Conservation (phyloP, 2,888 invertebrate species). For the Zeuzera pyrina region DNA sequence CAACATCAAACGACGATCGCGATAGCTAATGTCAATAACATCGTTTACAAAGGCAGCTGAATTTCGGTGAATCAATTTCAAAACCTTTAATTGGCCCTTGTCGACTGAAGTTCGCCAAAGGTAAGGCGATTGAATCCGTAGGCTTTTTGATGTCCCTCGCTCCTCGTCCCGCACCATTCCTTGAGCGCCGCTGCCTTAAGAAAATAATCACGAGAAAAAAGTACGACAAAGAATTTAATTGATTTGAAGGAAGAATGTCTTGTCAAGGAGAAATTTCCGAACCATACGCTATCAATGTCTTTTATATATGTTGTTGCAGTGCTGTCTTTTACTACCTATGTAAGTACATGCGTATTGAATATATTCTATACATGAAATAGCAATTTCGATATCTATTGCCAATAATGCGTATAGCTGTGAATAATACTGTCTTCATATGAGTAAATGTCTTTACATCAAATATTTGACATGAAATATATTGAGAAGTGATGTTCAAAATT, state of each 20-base stretch:
- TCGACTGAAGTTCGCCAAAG: constrained; percentile 24
- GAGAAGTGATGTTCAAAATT: too few relatives aligned
- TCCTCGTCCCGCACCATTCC: constrained; percentile 21
- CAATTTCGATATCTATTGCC: too few relatives aligned
- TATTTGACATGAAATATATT: too few relatives aligned
- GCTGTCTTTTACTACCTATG: too few relatives aligned
- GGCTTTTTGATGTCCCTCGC: constrained; percentile 47
- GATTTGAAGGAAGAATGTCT: constrained; percentile 46
- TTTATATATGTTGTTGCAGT: constrained; percentile 1
- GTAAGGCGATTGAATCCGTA: constrained; percentile 35
- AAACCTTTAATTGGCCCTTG: constrained; percentile 65
- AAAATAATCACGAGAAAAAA: constrained; percentile 50
- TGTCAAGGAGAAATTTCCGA: constrained; percentile 16
- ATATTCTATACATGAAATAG: too few relatives aligned
- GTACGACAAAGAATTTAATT: constrained; percentile 59
- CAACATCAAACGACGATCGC: constrained; percentile 42
- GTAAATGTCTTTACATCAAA: too few relatives aligned
- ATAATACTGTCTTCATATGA: too few relatives aligned
- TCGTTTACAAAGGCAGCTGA: constrained; percentile 43
- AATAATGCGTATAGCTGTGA: too few relatives aligned
- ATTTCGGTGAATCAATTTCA: constrained; percentile 56
- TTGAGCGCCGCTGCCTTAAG: constrained; percentile 26
- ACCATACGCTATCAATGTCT: not conserved
- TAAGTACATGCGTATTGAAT: too few relatives aligned
- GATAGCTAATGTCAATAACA: constrained; percentile 45